These are phyloP conservation scores for Sinelater perroti DNA, from an alignment of 2,888 invertebrate species.

Conservation along the genomic window DNA sequence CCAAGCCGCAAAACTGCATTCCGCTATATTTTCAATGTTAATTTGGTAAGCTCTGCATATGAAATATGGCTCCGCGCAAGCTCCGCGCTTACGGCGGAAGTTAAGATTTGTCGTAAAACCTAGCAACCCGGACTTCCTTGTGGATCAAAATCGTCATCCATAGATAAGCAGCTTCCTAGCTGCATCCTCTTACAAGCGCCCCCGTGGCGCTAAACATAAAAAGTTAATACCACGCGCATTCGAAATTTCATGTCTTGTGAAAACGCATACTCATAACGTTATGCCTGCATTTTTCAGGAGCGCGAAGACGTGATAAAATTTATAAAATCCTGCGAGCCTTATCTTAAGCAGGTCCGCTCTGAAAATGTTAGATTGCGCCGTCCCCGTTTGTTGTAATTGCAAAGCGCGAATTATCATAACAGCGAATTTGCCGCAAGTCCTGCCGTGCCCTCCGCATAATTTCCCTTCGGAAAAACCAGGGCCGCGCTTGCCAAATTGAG, in stretches of 20 bases:
- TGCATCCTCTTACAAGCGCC: conserved; percentile 18
- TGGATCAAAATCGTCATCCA: conserved; percentile 8
- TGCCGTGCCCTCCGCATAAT: not conserved
- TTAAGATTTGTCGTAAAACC: conserved; percentile 7
- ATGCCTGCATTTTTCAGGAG: conserved; percentile 28
- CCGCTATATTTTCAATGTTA: too few relatives aligned
- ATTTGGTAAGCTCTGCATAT: too few relatives aligned
- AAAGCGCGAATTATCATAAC: conserved; percentile 20
- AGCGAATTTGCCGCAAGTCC: not conserved
- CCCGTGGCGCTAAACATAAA: conserved; percentile 23
- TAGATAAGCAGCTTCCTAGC: conserved; percentile 12
- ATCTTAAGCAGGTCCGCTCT: conserved; percentile 15
- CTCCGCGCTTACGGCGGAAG: not conserved
- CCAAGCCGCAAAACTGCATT: too few relatives aligned
- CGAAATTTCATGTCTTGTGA: conserved; percentile 20
- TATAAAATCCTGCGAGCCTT: conserved; percentile 27
- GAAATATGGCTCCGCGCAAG: not conserved
- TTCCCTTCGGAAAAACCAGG: too few relatives aligned
- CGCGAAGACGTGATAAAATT: conserved; percentile 29
- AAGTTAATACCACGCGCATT: conserved; percentile 21
- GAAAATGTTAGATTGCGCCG: conserved; percentile 25
- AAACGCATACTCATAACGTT: conserved; percentile 21
- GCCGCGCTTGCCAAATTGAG: conserved; percentile 15
- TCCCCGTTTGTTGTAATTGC: conserved; percentile 4
- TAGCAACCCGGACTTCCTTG: conserved; percentile 2